These are phyloP conservation scores for Bombus terrestris DNA, from an alignment of 1,140 invertebrate species.

Conservation along the genomic window DNA sequence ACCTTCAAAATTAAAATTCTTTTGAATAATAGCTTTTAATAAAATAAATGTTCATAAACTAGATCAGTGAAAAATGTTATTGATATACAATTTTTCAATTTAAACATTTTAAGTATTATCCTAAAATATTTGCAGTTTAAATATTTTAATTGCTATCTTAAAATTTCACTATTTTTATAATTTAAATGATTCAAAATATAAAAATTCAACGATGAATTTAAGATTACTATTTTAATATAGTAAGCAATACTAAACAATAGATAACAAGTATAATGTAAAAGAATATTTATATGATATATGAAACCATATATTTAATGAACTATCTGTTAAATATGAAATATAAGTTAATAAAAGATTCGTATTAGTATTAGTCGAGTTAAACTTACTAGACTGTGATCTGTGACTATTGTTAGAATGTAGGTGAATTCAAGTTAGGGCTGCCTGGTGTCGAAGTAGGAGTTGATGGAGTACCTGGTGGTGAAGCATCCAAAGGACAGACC, in stretches of 20 bases:
- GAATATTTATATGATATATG: not conserved
- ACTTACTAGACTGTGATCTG: slow-evolving; percentile 72
- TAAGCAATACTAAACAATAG: not conserved
- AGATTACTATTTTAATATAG: not conserved
- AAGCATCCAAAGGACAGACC: slow-evolving; percentile 91
- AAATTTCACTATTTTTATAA: not conserved
- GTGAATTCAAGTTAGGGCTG: slow-evolving; percentile 81
- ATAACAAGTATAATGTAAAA: not conserved
- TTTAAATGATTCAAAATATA: not conserved
- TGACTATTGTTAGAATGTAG: slow-evolving; percentile 78
- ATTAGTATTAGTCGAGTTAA: slow-evolving; percentile 72
- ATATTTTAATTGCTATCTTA: not conserved
- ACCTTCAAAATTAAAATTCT: not conserved
- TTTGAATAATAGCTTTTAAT: not conserved
- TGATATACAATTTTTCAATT: not conserved
- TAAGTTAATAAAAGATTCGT: not conserved
- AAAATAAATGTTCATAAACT: not conserved
- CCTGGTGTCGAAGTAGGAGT: slow-evolving; percentile 77
- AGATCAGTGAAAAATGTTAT: not conserved
- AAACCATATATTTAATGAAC: not conserved
- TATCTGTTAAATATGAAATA: not conserved
- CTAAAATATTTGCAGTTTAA: not conserved
- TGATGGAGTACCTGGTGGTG: slow-evolving; percentile 86
- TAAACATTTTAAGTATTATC: not conserved
- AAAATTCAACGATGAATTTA: not conserved